A percentile compares a stretch with the other conserved stretches of the same genome.
These are phyloP conservation scores for Merluccius polli DNA, from an alignment of 2,797 vertebrate genomes.

Conservation along the genomic window DNA sequence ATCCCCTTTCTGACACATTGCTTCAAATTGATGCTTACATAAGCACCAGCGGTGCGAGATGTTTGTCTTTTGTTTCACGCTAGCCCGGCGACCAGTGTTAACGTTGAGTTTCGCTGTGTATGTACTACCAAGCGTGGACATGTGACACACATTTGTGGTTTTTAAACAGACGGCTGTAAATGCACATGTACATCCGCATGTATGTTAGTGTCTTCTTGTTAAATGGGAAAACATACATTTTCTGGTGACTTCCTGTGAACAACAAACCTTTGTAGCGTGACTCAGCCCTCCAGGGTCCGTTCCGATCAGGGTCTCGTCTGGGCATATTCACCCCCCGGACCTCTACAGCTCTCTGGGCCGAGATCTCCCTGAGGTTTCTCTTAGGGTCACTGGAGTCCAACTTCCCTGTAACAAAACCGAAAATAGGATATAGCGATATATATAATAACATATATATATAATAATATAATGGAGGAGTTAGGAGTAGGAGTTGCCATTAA, in stretches of 20 bases:
- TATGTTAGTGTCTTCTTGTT: background rate
- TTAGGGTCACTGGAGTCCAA: constrained; percentile 71
- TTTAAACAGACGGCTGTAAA: background rate
- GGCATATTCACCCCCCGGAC: constrained; percentile 70
- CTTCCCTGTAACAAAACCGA: constrained; percentile 71
- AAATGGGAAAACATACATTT: background rate
- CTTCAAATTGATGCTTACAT: constrained; percentile 62
- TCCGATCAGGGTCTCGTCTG: constrained; percentile 78
- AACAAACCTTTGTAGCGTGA: constrained; percentile 66
- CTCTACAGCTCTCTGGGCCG: constrained; percentile 79
- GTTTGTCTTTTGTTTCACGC: constrained; percentile 41
- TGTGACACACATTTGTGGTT: background rate
- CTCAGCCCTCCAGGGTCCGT: constrained; percentile 63
- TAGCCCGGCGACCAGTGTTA: background rate
- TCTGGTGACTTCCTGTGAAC: background rate
- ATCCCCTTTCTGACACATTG: constrained; percentile 71
- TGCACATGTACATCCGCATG: background rate
- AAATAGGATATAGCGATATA: no score
- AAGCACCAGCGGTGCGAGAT: constrained; percentile 42
- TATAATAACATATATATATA: no score
- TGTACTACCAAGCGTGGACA: background rate
- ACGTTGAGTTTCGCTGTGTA: background rate
- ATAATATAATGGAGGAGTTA: no score
- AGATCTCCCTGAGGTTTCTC: constrained; percentile 80
- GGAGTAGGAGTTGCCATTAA: no score